Conservation (phyloP, 1,140 invertebrate species). For the Cheumatopsyche charites region DNA sequence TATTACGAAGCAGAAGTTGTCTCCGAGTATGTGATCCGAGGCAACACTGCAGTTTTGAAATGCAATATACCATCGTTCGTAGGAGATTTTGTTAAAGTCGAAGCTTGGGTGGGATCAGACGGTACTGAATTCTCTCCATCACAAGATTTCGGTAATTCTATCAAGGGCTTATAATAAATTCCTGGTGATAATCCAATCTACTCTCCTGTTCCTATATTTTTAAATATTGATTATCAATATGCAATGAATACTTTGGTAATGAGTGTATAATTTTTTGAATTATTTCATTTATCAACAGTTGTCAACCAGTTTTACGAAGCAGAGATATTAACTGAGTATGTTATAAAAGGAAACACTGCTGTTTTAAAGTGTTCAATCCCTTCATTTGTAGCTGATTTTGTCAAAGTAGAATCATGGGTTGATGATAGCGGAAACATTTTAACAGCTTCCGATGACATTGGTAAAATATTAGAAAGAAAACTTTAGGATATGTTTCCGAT, state of each 20-base stretch:
- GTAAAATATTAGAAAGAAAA: constrained; percentile 54
- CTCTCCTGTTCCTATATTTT: constrained; percentile 2
- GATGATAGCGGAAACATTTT: constrained; percentile 68
- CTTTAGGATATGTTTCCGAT: not conserved
- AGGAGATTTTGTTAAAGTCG: constrained; percentile 87
- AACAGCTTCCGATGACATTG: constrained; percentile 66
- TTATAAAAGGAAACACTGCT: constrained; percentile 80
- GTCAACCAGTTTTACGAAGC: constrained; percentile 83
- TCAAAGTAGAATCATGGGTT: constrained; percentile 78
- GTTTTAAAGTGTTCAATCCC: constrained; percentile 82
- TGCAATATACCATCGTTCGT: constrained; percentile 93
- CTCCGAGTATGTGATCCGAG: constrained; percentile 91
- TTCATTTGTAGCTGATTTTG: constrained; percentile 81
- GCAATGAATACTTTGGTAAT: not conserved
- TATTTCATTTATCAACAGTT: constrained; percentile 64
- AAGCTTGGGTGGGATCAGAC: constrained; percentile 85
- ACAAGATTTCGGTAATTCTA: constrained; percentile 57
- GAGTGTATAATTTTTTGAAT: not conserved
- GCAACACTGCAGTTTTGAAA: constrained; percentile 90
- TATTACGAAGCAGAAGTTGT: constrained; percentile 90
- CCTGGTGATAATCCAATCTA: constrained; percentile 19
- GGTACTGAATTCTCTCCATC: constrained; percentile 68
- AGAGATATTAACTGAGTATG: constrained; percentile 78
- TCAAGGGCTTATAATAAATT: constrained; percentile 3
- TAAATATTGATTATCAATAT: not conserved